phyloP scores from a whole-genome alignment of 2,113 vertebrate species.

The Pseudorhombus dupliciocellatus region DNA sequence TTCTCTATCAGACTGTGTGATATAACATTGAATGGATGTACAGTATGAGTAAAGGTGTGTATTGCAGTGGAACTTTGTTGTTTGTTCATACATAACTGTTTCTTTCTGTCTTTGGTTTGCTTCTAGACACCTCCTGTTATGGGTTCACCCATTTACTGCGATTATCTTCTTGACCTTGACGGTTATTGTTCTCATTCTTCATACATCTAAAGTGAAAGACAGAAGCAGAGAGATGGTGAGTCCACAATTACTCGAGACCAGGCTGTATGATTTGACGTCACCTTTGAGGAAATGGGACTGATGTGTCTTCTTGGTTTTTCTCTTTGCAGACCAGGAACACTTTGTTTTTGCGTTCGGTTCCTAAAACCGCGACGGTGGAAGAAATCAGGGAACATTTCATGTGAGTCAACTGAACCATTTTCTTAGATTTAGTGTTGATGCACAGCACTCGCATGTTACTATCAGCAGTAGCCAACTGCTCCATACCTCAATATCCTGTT shows the following conservation, averaged over 20 bases:
- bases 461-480: not conserved
- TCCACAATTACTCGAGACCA: not conserved
- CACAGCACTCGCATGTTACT: not conserved
- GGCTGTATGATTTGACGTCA: not conserved
- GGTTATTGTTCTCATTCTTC: slow-evolving; percentile 84
- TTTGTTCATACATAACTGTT: not conserved
- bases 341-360: slow-evolving; percentile 88
- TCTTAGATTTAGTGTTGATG: not conserved
- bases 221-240: slow-evolving; percentile 77
- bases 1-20: not conserved
- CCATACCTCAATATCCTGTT: slow-evolving; percentile 11
- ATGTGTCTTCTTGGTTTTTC: slow-evolving; percentile 1
- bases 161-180: slow-evolving; percentile 90
- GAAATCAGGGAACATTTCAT: slow-evolving; percentile 84
- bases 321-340: slow-evolving; percentile 85
- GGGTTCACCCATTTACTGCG: slow-evolving; percentile 91
- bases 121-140: slow-evolving; percentile 86
- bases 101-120: not conserved
- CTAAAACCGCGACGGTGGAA: slow-evolving; percentile 81
- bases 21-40: too few species aligned
- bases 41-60: slow-evolving; percentile 62
- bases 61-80: not conserved
- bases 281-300: not conserved
- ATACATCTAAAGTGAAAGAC: slow-evolving; percentile 87
- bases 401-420: slow-evolving; percentile 74